A percentile compares a stretch with the other conserved stretches of the same genome.
phyloP scores from a whole-genome alignment of 64 coral and sea anemone genomes.

The Pachyseris speciosa region DNA sequence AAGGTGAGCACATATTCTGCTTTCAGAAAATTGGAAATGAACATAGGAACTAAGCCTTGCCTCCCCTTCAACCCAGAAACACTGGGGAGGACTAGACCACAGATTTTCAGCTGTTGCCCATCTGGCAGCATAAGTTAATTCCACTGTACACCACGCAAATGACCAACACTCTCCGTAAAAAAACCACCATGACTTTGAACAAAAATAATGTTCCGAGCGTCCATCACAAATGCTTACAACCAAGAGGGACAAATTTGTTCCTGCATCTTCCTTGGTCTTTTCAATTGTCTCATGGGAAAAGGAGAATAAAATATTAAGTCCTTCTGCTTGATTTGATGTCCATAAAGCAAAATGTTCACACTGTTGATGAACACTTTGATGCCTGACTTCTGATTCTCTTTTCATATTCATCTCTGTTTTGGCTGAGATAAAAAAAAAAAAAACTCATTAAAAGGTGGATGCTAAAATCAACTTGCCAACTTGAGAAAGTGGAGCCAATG shows the following conservation, averaged over 20 bases:
- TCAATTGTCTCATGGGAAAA: not conserved
- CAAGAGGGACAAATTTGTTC: not conserved
- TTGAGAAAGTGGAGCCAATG: no score
- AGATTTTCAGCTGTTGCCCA: not conserved
- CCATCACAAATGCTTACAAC: not conserved
- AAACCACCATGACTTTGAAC: not conserved
- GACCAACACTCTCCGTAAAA: not conserved
- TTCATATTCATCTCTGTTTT: conserved; percentile 91
- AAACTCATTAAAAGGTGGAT: not conserved
- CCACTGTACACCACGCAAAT: not conserved
- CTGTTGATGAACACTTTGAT: conserved; percentile 3
- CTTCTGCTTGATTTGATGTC: conserved; percentile 9
- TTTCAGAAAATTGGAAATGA: no score
- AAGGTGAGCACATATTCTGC: no score
- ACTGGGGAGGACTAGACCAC: not conserved
- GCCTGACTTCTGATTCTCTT: conserved; percentile 79
- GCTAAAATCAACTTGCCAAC: not conserved
- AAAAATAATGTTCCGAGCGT: not conserved
- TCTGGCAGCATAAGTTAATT: not conserved
- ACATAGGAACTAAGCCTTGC: no score
- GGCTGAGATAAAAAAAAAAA: conserved; percentile 50
- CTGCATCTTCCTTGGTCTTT: not conserved
- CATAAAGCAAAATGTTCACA: not conserved
- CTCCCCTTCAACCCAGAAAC: not conserved
- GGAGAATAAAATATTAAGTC: conserved; percentile 20